Evolutionary conservation across 92 coral and sea anemone species (phyloP).

Genomic region (Siderastrea radians): DNA sequence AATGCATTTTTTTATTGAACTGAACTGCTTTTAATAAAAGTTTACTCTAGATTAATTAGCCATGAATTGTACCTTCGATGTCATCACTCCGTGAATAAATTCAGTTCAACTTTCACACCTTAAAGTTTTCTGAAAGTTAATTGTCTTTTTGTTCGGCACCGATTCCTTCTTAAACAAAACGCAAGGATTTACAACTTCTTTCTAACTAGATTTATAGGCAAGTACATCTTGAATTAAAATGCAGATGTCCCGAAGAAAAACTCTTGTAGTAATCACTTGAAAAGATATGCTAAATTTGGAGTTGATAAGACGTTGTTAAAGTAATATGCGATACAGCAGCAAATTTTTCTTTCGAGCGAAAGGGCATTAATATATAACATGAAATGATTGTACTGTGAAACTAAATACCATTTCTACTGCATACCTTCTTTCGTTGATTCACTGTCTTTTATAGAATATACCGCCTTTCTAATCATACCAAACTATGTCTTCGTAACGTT

Average conservation of each 20-base stretch:
- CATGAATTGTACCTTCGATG: neutral
- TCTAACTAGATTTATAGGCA: neutral
- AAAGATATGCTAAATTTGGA: too few relatives aligned
- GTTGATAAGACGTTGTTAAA: too few relatives aligned
- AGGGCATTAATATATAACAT: too few relatives aligned
- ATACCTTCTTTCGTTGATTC: conserved; percentile 19
- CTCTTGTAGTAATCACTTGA: too few relatives aligned
- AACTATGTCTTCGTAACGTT: neutral
- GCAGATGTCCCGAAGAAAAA: too few relatives aligned
- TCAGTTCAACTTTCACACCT: neutral
- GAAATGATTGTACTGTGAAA: too few relatives aligned
- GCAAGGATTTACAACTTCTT: neutral
- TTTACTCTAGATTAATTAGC: neutral
- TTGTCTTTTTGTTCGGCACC: too few relatives aligned
- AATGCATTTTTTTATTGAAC: neutral
- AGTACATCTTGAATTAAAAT: too few relatives aligned
- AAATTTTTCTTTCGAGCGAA: neutral
- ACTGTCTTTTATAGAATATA: neutral
- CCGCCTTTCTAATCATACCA: conserved; percentile 1
- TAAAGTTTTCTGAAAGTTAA: neutral
- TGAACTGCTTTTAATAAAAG: neutral
- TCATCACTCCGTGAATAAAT: neutral
- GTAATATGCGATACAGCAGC: neutral
- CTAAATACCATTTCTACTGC: neutral
- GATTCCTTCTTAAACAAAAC: too few relatives aligned